Conservation (phyloP, 53 echinoderm and acorn worm species). For the Zoroaster sp. region DNA sequence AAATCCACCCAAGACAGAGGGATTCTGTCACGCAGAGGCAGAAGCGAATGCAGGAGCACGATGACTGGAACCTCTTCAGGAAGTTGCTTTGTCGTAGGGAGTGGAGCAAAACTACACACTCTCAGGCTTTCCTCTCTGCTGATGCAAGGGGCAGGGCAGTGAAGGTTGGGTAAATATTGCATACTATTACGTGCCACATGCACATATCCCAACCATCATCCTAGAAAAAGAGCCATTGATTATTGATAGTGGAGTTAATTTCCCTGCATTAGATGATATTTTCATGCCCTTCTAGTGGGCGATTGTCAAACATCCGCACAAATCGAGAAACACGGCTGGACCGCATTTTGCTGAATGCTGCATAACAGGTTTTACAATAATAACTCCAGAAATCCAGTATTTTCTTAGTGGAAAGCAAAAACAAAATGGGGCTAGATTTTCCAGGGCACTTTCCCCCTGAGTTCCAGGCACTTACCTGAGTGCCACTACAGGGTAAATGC, state of each 20-base stretch:
- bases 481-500: neutral
- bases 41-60: conserved; percentile 35
- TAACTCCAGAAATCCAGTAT: conserved; percentile 9
- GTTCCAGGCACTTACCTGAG: neutral
- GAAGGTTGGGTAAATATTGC: conserved; percentile 60
- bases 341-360: neutral
- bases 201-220: neutral
- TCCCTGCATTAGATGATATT: conserved; percentile 56
- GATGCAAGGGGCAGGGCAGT: neutral
- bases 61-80: neutral
- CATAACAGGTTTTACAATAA: conserved; percentile 21
- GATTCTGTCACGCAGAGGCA: neutral
- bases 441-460: neutral
- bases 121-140: neutral
- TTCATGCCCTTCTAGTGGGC: conserved; percentile 53
- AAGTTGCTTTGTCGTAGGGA: conserved; percentile 27
- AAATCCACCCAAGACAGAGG: neutral
- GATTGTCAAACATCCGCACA: conserved; percentile 49
- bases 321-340: conserved; percentile 5
- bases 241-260: conserved; percentile 37
- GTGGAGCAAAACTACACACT: neutral
- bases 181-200: neutral
- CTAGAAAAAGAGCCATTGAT: conserved; percentile 31
- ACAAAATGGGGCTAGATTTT: neutral
- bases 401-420: conserved; percentile 49